Base-by-base conservation (phyloP, 2,113 vertebrate species). In the Trinectes maculatus region DNA sequence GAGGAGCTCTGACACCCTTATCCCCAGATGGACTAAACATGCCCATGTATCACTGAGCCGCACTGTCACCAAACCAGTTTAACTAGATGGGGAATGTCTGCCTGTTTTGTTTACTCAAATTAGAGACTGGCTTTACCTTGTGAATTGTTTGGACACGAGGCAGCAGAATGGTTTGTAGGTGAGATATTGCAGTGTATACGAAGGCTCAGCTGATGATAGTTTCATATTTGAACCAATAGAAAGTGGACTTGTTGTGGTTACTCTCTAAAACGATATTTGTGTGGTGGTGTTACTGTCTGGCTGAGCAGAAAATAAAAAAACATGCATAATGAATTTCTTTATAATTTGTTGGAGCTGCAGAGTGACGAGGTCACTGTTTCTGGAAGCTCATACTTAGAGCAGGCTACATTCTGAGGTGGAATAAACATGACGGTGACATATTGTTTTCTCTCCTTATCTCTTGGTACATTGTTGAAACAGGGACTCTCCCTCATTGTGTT, bases 21-120 rank as follows among this genome's bases (percentile, higher is more conserved):
- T 33, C 31, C 31, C 11, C 6, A 10, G 31, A 33, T 8, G 31
- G 31, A 37, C 33, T 26, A 7, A 19, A 29, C 16, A 42, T 15
- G 18, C 0, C 46, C 4, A 3, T 2, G 3, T 60, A 33, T 0
- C 15, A 7, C 2, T 15, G 42, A 1, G 4, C 31, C 24, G 9
- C 18, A 0, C 19, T 31, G 10, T 33, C 11, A 16, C 15, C 21
- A 24, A 0, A 36, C 47, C 1, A 8, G 76, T 81, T 58, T 19
- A 8, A 47, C 56, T 6, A 8, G 25, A 19, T 25, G n/a, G 31
- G 18, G n/a, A 8, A 42, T 16, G 54, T 52, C 9, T 2, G 9
- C 33, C 49, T 68, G 44, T 40, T 89, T 83, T 89, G 80, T 83
- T 83, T 89, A 86, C 59, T 77, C 51, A 87, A 85, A 89, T 66